Conservation (phyloP, 2,888 invertebrate genomes). For the Dorcus parallelipipedus region DNA sequence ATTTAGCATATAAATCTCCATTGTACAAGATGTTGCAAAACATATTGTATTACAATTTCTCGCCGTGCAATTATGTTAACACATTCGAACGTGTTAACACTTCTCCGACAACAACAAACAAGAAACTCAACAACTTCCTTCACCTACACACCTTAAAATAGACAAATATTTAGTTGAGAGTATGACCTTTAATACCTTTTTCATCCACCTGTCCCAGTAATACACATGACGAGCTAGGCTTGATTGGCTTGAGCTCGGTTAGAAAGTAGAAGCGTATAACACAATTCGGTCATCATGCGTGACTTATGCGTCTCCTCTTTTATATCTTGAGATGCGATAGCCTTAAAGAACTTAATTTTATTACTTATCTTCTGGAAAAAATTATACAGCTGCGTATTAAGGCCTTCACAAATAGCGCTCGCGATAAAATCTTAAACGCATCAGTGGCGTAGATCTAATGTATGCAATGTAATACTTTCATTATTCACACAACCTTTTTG, state of each 20-base stretch:
- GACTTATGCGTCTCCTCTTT: constrained; percentile 27
- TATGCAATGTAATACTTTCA: too few relatives aligned
- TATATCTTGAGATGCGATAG: constrained; percentile 8
- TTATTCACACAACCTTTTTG: too few relatives aligned
- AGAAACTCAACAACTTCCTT: constrained; percentile 16
- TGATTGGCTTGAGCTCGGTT: constrained; percentile 27
- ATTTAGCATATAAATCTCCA: constrained; percentile 1
- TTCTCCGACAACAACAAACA: constrained; percentile 20
- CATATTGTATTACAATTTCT: constrained; percentile 24
- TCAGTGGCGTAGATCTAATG: too few relatives aligned
- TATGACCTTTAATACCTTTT: constrained; percentile 26
- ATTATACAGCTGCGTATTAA: constrained; percentile 2
- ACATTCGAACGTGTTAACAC: constrained; percentile 23
- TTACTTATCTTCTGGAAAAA: constrained; percentile 7
- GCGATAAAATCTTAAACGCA: constrained; percentile 7
- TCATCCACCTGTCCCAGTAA: constrained; percentile 27
- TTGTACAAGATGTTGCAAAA: constrained; percentile 15
- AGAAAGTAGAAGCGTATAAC: constrained; percentile 30
- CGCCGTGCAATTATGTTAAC: constrained; percentile 21
- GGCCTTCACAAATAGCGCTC: constrained; percentile 5
- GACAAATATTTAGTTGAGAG: constrained; percentile 20
- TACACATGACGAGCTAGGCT: constrained; percentile 27
- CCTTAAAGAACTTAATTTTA: constrained; percentile 13
- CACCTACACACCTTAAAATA: constrained; percentile 17
- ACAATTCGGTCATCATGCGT: constrained; percentile 30